phyloP scores from a whole-genome alignment of 1,140 invertebrate species.

The Antheraea pernyi region DNA sequence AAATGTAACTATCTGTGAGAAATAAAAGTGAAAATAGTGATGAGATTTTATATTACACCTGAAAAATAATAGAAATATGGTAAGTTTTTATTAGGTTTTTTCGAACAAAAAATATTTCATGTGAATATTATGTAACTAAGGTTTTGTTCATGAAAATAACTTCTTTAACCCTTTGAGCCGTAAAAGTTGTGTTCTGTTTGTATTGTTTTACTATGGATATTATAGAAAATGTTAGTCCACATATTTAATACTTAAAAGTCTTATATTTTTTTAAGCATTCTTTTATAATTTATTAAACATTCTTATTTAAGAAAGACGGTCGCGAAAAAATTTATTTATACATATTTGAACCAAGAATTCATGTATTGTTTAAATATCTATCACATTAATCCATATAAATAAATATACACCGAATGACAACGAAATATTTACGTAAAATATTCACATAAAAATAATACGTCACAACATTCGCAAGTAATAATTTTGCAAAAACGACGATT shows the following conservation, averaged over 20 bases:
- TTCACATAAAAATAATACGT: slow-evolving; percentile 2
- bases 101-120: not conserved
- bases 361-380: not conserved
- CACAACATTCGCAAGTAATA: not conserved
- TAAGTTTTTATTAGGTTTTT: not conserved
- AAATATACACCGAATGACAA: too few relatives aligned
- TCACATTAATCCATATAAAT: not conserved
- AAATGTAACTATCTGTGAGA: not conserved
- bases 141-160: not conserved
- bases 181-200: too few relatives aligned
- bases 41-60: not conserved
- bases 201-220: too few relatives aligned
- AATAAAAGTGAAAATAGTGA: not conserved
- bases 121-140: not conserved
- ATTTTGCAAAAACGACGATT: slow-evolving; percentile 3
- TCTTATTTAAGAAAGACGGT: too few relatives aligned
- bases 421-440: not conserved
- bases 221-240: too few relatives aligned
- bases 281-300: too few relatives aligned
- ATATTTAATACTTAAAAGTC: too few relatives aligned
- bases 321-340: too few relatives aligned
- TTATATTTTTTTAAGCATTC: too few relatives aligned
- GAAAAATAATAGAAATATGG: not conserved
- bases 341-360: too few relatives aligned
- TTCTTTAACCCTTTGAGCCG: too few relatives aligned